Evolutionary conservation across 2,113 vertebrate species (phyloP).

Genomic region (Pyrgilauda ruficollis): DNA sequence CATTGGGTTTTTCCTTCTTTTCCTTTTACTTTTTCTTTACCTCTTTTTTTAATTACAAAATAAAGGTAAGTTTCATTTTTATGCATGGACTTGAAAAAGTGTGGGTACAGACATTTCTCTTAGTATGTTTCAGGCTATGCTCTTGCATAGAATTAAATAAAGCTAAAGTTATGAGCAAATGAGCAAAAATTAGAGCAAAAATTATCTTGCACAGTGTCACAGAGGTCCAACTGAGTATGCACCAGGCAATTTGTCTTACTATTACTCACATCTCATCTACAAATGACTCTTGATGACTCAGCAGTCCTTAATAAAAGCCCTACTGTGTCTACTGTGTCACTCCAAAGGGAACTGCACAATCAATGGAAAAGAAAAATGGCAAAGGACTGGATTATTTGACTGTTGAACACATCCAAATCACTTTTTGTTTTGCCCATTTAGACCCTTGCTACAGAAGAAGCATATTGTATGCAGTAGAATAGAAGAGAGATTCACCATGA

Average conservation of each 20-base stretch:
- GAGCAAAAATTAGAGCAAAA: background rate
- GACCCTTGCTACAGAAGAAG: background rate
- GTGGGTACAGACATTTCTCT: background rate
- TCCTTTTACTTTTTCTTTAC: background rate
- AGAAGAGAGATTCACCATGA: background rate
- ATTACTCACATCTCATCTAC: background rate
- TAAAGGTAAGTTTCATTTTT: background rate
- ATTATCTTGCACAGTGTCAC: background rate
- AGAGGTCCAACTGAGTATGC: background rate
- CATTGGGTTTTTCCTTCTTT: background rate
- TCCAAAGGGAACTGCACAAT: background rate
- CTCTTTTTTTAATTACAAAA: background rate
- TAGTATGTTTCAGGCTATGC: background rate
- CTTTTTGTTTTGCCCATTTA: background rate
- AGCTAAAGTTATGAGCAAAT: background rate
- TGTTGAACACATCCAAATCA: background rate
- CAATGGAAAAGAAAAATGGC: background rate
- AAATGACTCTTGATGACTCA: background rate
- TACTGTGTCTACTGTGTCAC: background rate
- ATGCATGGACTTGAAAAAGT: background rate
- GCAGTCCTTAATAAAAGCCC: background rate
- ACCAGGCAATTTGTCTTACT: background rate
- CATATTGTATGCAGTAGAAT: background rate
- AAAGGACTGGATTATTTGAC: background rate
- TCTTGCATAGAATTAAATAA: background rate